phyloP scores from a whole-genome alignment of 2,888 invertebrate genomes.

The Scaptodrosophila latifasciaeformis region DNA sequence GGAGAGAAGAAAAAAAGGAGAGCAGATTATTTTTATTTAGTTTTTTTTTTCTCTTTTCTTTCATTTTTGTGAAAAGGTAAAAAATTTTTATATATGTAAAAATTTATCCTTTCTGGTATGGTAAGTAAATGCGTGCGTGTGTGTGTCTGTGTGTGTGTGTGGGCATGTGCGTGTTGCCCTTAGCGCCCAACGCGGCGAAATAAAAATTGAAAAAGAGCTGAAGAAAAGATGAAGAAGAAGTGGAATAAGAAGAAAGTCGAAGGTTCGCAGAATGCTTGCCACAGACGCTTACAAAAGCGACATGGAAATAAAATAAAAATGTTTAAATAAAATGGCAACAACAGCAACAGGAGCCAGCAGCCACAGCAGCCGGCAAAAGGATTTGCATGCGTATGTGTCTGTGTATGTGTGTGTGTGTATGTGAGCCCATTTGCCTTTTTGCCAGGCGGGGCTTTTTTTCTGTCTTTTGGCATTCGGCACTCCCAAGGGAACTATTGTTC shows the following conservation, averaged over 20 bases:
- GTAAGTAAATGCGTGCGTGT: constrained; percentile 23
- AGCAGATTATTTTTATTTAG: constrained; percentile 50
- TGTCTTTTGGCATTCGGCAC: constrained; percentile 34
- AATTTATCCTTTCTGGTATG: constrained; percentile 59
- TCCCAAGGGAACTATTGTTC: constrained; percentile 71
- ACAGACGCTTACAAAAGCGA: constrained; percentile 62
- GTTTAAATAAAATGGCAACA: constrained; percentile 48
- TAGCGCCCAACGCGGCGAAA: constrained; percentile 7
- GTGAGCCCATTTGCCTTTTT: constrained; percentile 56
- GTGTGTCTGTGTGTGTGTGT: constrained; percentile 6
- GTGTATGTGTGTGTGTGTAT: constrained; percentile 13
- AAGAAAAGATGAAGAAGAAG: constrained; percentile 27
- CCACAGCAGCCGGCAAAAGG: constrained; percentile 58
- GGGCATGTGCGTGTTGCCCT: constrained; percentile 3
- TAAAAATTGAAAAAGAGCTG: constrained; percentile 46
- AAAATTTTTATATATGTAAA: constrained; percentile 64
- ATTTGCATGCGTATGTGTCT: constrained; percentile 49
- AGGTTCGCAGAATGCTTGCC: constrained; percentile 36
- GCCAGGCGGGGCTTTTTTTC: constrained; percentile 36
- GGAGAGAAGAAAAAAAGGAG: background rate
- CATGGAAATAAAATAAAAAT: constrained; percentile 61
- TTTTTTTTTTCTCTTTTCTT: constrained; percentile 15
- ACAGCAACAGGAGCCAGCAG: constrained; percentile 21
- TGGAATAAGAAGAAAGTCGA: background rate
- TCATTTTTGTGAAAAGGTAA: too few species aligned